Conservation (phyloP, 2,797 vertebrate species). For the Thamnophis elegans region DNA sequence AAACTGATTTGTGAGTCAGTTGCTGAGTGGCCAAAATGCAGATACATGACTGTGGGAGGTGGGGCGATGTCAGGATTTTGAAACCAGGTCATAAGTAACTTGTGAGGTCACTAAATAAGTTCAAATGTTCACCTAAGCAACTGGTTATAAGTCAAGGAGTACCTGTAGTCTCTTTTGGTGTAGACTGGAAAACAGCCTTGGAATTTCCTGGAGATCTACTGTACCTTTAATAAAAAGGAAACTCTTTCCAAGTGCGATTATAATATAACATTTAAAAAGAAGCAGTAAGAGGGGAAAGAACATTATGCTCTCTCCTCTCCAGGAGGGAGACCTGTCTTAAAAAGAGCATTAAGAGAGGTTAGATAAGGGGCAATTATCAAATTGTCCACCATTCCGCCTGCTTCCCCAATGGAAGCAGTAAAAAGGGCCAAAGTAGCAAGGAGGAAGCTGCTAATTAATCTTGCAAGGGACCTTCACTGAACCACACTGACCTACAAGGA, state of each 20-base stretch:
- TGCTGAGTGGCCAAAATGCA: not conserved
- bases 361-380: not conserved
- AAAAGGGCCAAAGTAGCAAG: not conserved
- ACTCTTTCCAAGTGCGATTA: not conserved
- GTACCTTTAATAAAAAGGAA: not conserved
- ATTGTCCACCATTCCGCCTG: not conserved
- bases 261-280: not conserved
- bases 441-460: not conserved
- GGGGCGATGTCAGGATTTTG: not conserved
- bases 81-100: not conserved
- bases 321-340: not conserved
- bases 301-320: not conserved
- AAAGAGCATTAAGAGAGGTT: not conserved
- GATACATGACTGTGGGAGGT: not conserved
- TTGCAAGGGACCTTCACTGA: not conserved
- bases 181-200: not conserved
- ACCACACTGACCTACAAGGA: not conserved
- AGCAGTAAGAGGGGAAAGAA: not conserved
- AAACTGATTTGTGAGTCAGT: not conserved
- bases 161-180: not conserved
- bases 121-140: not conserved
- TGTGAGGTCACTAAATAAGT: not conserved
- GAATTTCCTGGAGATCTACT: not conserved
- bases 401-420: not conserved
- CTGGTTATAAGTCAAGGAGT: not conserved